phyloP scores from a whole-genome alignment of 2,113 vertebrate genomes.

The Tinamus guttatus region DNA sequence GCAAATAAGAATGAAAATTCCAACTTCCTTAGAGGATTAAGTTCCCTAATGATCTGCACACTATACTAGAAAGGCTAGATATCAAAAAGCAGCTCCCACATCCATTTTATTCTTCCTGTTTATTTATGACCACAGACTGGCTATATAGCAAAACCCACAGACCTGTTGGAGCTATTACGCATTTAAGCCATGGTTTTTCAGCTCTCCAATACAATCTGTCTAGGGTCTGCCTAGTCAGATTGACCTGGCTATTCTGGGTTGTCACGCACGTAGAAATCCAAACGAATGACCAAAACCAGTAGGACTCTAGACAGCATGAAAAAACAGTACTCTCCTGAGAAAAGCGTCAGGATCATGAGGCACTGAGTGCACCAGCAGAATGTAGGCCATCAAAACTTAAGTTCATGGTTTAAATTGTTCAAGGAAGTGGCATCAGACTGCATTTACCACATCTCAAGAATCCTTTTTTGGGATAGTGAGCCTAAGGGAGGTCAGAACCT shows the following conservation, averaged over 20 bases:
- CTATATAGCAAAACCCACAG: fast-evolving
- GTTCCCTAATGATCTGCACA: not conserved
- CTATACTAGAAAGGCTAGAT: not conserved
- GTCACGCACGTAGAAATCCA: fast-evolving
- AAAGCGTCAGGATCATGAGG: not conserved
- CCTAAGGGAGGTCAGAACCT: not conserved
- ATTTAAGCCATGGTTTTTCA: not conserved
- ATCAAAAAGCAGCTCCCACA: not conserved
- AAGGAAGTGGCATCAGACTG: not conserved
- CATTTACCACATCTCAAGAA: not conserved
- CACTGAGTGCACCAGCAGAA: not conserved
- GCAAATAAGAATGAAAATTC: not conserved
- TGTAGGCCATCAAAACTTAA: not conserved
- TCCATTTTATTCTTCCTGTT: not conserved
- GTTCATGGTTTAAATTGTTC: not conserved
- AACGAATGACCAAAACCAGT: not conserved
- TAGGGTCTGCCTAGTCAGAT: not conserved
- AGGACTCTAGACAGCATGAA: not conserved
- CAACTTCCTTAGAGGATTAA: not conserved
- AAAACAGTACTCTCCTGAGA: not conserved
- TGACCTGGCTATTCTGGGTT: not conserved
- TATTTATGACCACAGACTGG: not conserved
- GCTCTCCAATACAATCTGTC: not conserved
- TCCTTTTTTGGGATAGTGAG: not conserved
- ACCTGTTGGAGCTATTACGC: fast-evolving